phyloP scores from a whole-genome alignment of 2,797 vertebrate species.

The Petrocephalus schoutedeni region DNA sequence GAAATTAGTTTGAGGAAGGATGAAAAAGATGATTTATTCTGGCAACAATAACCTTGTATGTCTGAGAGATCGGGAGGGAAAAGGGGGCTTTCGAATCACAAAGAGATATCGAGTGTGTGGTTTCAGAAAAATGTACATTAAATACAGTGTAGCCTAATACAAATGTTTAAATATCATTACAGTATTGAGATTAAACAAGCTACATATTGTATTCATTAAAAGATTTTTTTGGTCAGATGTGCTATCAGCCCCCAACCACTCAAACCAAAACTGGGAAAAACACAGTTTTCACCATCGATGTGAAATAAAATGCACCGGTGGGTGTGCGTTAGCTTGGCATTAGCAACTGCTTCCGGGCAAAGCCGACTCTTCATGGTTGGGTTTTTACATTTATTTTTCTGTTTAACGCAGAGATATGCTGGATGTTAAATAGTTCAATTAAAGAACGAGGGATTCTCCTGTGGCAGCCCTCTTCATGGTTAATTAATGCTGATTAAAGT shows the following conservation, averaged over 20 bases:
- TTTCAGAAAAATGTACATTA: background rate
- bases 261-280: background rate
- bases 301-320: background rate
- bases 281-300: background rate
- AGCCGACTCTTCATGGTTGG: background rate
- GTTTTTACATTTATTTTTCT: background rate
- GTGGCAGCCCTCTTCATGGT: conserved; percentile 51
- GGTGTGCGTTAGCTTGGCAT: background rate
- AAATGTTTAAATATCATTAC: background rate
- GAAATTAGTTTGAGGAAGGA: conserved; percentile 47
- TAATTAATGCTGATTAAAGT: conserved; percentile 69
- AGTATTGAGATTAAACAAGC: background rate
- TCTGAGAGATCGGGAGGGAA: conserved; percentile 32
- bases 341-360: background rate
- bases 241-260: background rate
- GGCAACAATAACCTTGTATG: conserved; percentile 45
- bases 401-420: background rate
- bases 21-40: conserved; percentile 46
- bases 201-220: background rate
- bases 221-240: background rate
- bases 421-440: conserved; percentile 48
- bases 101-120: background rate
- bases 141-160: background rate
- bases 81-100: background rate
- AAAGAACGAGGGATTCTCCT: conserved; percentile 44